These are phyloP conservation scores for Centrocercus urophasianus DNA, from an alignment of 2,113 vertebrate genomes.

Conservation along the genomic window DNA sequence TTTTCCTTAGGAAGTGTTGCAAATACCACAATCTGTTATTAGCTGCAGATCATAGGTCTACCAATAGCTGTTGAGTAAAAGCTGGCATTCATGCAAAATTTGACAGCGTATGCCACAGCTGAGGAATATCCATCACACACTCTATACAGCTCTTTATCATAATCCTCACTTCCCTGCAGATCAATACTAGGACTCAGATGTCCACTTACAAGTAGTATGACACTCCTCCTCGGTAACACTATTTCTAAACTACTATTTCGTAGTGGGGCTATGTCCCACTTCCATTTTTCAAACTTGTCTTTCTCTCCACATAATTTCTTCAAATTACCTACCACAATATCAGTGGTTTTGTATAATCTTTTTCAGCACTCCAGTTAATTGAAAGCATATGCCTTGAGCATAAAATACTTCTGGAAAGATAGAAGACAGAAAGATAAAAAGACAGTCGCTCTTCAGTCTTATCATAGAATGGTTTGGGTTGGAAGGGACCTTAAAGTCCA, in stretches of 20 bases:
- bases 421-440: not conserved
- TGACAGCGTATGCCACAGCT: not conserved
- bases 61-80: accelerated
- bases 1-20: not conserved
- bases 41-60: not conserved
- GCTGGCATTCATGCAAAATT: not conserved
- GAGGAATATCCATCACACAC: not conserved
- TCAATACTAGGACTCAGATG: not conserved
- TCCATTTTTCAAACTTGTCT: not conserved
- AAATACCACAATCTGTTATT: not conserved
- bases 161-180: not conserved
- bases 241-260: not conserved
- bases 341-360: not conserved
- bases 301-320: not conserved
- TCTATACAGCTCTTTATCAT: not conserved
- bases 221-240: not conserved
- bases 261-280: not conserved
- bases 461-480: no score
- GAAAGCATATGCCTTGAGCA: not conserved
- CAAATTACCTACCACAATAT: not conserved
- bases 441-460: not conserved
- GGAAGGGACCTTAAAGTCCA: no score
- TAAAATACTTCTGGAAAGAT: not conserved
- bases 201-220: not conserved
- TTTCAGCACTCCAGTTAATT: not conserved